Evolutionary conservation across 2,888 invertebrate genomes (phyloP).

Genomic region (Chaetogeoica ovagalla): DNA sequence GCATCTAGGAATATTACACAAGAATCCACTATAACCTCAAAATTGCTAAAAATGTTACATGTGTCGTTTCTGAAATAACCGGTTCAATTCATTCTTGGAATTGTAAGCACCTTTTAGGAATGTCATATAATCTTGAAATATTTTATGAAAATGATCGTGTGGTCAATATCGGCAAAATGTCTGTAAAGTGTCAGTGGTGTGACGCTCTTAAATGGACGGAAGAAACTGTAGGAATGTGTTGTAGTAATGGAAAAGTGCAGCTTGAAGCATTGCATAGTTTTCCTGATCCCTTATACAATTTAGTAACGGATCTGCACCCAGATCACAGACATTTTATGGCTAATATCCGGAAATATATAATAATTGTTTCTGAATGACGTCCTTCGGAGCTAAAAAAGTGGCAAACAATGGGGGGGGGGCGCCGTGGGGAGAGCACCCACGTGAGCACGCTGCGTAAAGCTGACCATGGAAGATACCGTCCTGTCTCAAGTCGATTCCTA

Average conservation of each 20-base stretch:
- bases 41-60: too few species aligned
- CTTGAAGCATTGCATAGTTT: too few species aligned
- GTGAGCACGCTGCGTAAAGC: too few species aligned
- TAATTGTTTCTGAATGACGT: background rate
- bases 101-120: too few species aligned
- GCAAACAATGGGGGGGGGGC: too few species aligned
- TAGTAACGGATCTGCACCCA: background rate
- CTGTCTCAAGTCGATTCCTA: too few species aligned
- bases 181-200: slow-evolving; percentile 1
- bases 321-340: background rate
- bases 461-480: too few species aligned
- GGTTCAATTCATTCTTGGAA: too few species aligned
- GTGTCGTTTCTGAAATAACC: too few species aligned
- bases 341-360: background rate
- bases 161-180: background rate
- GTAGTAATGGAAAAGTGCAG: background rate
- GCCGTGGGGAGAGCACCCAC: too few species aligned
- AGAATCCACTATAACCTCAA: too few species aligned
- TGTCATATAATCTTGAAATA: slow-evolving; percentile 2
- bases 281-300: background rate
- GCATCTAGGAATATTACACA: too few species aligned
- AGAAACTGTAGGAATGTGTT: background rate
- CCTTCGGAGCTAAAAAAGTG: background rate
- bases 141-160: background rate
- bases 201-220: background rate